Conservation (phyloP, 2,797 vertebrate species). For the Aselliscus stoliczkanus region DNA sequence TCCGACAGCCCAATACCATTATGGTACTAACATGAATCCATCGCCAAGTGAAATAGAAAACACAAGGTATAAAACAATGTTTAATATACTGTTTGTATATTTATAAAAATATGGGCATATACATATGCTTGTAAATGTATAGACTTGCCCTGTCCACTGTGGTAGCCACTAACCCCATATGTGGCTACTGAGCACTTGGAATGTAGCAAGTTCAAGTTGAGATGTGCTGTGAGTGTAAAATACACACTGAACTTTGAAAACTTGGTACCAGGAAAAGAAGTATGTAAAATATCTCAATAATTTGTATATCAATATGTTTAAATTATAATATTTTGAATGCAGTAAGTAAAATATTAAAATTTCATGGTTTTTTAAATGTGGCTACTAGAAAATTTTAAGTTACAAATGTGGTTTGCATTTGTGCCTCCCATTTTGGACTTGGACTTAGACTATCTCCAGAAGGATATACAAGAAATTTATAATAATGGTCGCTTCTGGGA, state of each 20-base stretch:
- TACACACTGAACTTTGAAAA: not conserved
- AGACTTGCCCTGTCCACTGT: not conserved
- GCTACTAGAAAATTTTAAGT: slow-evolving; percentile 1
- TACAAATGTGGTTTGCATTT: not conserved
- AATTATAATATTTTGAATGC: slow-evolving; percentile 4
- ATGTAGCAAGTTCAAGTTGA: not conserved
- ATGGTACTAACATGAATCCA: not conserved
- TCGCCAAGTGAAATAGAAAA: not conserved
- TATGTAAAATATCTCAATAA: not conserved
- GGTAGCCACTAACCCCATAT: not conserved
- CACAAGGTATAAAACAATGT: not conserved
- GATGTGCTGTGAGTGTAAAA: not conserved
- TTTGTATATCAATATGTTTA: not conserved
- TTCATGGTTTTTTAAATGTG: not conserved
- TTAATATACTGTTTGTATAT: not conserved
- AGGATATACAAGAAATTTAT: not conserved
- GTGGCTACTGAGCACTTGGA: not conserved
- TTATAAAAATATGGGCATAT: not conserved
- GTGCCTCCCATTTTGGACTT: not conserved
- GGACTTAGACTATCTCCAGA: not conserved
- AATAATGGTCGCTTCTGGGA: not conserved
- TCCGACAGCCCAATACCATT: too few relatives aligned
- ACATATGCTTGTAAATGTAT: not conserved
- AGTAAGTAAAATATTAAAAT: slow-evolving; percentile 10
- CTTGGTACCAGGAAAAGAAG: not conserved